Conservation (phyloP, 2,888 invertebrate species). For the Nemapogon koenigi region DNA sequence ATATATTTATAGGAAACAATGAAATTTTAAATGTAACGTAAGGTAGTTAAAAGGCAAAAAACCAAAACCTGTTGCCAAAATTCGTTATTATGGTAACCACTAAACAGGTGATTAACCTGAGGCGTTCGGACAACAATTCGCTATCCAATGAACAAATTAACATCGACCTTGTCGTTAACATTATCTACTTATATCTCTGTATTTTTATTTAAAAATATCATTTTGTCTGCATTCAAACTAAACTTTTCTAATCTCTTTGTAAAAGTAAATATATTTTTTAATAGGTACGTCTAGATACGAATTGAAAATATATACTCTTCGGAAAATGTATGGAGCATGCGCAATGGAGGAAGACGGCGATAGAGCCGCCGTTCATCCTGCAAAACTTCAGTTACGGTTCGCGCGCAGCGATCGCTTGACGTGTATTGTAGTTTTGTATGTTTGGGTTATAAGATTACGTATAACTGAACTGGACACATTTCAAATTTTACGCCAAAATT, state of each 20-base stretch:
- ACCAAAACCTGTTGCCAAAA: conserved; percentile 3
- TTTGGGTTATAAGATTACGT: too few species aligned
- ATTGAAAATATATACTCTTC: conserved; percentile 25
- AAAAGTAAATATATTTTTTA: not conserved
- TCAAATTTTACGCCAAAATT: conserved; percentile 62
- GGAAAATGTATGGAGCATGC: conserved; percentile 54
- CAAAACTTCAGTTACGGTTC: conserved; percentile 43
- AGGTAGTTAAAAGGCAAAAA: not conserved
- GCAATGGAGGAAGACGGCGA: conserved; percentile 50
- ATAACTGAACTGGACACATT: conserved; percentile 45
- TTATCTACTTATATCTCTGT: not conserved
- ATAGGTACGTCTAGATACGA: conserved; percentile 18
- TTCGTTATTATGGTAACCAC: conserved; percentile 10
- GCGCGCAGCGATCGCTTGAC: conserved; percentile 39
- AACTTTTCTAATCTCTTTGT: too few species aligned
- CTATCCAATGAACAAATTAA: conserved; percentile 37
- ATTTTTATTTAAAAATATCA: too few species aligned
- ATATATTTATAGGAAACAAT: too few species aligned
- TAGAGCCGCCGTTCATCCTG: conserved; percentile 19
- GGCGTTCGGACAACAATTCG: conserved; percentile 22
- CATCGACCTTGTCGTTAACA: conserved; percentile 34
- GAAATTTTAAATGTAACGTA: too few species aligned
- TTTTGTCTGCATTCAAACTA: too few species aligned
- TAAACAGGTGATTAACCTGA: conserved; percentile 43
- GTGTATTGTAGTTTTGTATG: too few species aligned